Evolutionary conservation across 1,140 invertebrate species (phyloP).

Genomic region (Bombus cullumanus): DNA sequence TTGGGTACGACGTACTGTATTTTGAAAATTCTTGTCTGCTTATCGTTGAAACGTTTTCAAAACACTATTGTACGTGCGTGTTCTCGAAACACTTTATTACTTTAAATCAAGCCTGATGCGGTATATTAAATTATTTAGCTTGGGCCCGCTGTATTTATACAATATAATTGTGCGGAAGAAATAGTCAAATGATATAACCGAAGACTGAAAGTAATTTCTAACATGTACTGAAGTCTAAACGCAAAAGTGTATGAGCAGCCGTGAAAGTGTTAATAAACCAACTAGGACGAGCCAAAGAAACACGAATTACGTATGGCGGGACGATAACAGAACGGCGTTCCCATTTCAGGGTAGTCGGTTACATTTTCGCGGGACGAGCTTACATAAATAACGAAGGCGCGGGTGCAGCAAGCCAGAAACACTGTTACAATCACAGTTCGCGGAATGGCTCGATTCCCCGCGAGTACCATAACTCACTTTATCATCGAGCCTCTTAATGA

Average conservation of each 20-base stretch:
- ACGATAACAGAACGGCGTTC: background rate
- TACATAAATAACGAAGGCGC: conserved; percentile 23
- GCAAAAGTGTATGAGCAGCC: no score
- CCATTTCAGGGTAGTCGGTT: conserved; percentile 11
- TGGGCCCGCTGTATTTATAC: no score
- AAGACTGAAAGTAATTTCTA: no score
- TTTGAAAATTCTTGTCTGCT: fast-evolving
- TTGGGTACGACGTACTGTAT: fast-evolving
- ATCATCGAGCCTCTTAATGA: conserved; percentile 52
- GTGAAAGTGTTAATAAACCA: background rate
- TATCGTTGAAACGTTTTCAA: no score
- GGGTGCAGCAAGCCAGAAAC: conserved; percentile 38
- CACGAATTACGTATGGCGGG: background rate
- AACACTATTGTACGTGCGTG: no score
- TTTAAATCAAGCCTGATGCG: no score
- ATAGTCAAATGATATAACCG: no score
- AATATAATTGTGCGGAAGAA: no score
- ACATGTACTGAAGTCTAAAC: no score
- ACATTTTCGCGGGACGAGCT: conserved; percentile 6
- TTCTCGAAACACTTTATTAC: no score
- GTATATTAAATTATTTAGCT: no score
- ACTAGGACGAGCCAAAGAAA: conserved; percentile 13
- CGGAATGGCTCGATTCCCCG: conserved; percentile 35
- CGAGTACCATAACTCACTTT: conserved; percentile 45
- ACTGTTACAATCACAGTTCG: conserved; percentile 35